Evolutionary conservation across 2,797 vertebrate species (phyloP).

Genomic region (Notolabrus celidotus): DNA sequence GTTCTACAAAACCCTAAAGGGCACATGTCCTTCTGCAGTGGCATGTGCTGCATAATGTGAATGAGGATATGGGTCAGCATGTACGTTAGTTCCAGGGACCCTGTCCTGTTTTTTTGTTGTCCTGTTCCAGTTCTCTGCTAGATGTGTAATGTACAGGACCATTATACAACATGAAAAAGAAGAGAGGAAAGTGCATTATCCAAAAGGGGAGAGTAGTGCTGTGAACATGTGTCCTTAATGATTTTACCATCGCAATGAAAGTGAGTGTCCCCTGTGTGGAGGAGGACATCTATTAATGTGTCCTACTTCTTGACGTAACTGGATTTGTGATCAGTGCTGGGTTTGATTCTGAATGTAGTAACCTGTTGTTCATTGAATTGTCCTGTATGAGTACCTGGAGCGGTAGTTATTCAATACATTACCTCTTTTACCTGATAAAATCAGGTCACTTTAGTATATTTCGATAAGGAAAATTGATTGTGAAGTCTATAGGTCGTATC

Average conservation of each 20-base stretch:
- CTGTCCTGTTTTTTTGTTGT: neutral
- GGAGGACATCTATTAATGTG: constrained; percentile 16
- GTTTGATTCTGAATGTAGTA: constrained; percentile 4
- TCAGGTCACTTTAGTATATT: no score
- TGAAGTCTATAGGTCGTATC: no score
- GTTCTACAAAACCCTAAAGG: neutral
- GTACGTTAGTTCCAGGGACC: neutral
- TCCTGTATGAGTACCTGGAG: neutral
- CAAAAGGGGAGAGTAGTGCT: neutral
- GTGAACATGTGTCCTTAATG: neutral
- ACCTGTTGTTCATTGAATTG: constrained; percentile 12
- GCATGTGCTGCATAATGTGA: neutral
- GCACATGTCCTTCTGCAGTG: neutral
- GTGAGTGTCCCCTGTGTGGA: neutral
- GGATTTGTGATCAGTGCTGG: constrained; percentile 1
- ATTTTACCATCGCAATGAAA: constrained; percentile 10
- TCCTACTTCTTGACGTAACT: constrained; percentile 22
- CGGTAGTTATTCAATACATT: constrained; percentile 1
- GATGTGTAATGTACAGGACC: neutral
- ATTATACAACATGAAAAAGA: neutral
- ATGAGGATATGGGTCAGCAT: neutral
- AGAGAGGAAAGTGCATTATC: neutral
- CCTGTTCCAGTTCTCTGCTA: neutral
- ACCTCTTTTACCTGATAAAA: neutral
- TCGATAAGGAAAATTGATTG: no score